These are phyloP conservation scores for Hippocampus mohnikei DNA, from an alignment of 2,113 vertebrate species.

Conservation along the genomic window DNA sequence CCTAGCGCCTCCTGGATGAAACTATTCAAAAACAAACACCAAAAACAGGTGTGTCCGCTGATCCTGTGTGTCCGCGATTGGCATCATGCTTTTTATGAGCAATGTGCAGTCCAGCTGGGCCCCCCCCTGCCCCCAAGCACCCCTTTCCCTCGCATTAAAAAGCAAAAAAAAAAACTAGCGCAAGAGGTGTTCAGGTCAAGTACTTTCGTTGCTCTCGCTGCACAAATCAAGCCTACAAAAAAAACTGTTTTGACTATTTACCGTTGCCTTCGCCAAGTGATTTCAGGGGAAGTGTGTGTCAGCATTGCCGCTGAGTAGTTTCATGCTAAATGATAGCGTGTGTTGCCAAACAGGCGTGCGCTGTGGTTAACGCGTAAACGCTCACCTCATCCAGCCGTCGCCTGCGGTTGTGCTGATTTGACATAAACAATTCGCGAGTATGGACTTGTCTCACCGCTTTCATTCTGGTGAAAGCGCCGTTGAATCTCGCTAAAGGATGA, in stretches of 20 bases:
- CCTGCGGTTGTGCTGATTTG: slow-evolving; percentile 37
- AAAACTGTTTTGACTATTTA: not conserved
- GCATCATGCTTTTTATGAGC: not conserved
- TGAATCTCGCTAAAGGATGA: slow-evolving; percentile 20
- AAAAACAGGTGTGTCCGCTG: not conserved
- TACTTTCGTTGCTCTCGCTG: not conserved
- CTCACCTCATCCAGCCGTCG: slow-evolving; percentile 5
- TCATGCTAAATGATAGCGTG: slow-evolving; percentile 9
- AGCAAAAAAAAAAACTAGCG: not conserved
- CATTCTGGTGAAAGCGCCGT: slow-evolving; percentile 22
- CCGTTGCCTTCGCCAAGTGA: not conserved
- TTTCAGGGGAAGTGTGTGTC: not conserved
- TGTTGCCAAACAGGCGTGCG: slow-evolving; percentile 19
- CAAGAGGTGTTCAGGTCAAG: not conserved
- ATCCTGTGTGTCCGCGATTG: not conserved
- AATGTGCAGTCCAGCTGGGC: not conserved
- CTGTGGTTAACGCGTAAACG: slow-evolving; percentile 19
- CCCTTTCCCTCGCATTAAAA: not conserved
- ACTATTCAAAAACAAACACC: not conserved
- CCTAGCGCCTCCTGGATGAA: not conserved
- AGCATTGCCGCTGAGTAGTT: slow-evolving; percentile 17
- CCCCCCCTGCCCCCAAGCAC: too few species aligned
- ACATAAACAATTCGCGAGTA: slow-evolving; percentile 46
- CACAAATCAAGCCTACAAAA: not conserved
- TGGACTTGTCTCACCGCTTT: slow-evolving; percentile 23